A percentile compares a stretch with the other conserved stretches of the same genome.
Conservation (phyloP, 1,140 invertebrate species). For the Calosoma granatense region DNA sequence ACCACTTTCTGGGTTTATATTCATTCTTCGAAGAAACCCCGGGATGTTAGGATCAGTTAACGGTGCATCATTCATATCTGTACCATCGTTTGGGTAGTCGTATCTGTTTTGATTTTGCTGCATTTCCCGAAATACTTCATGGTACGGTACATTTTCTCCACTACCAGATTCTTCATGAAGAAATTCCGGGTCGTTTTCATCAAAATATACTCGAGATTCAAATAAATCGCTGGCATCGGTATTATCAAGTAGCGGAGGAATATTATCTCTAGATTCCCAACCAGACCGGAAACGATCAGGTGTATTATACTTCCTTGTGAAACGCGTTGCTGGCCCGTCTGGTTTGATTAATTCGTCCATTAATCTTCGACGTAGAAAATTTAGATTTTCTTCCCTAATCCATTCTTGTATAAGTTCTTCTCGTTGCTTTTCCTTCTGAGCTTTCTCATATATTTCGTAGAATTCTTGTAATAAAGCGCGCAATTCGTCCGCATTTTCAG, state of each 20-base stretch:
- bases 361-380: constrained; percentile 14
- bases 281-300: constrained; percentile 38
- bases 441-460: constrained; percentile 17
- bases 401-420: constrained; percentile 21
- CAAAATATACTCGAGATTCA: constrained; percentile 42
- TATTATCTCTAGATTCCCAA: constrained; percentile 35
- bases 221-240: constrained; percentile 33
- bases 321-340: constrained; percentile 22
- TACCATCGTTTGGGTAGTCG: neutral
- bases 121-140: constrained; percentile 20
- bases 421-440: constrained; percentile 10
- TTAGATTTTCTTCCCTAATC: constrained; percentile 18
- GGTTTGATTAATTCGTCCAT: neutral
- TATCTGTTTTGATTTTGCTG: constrained; percentile 10
- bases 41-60: neutral
- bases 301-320: constrained; percentile 38
- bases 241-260: constrained; percentile 21
- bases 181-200: constrained; percentile 26
- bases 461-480: constrained; percentile 18
- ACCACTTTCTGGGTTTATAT: neutral
- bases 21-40: neutral
- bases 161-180: constrained; percentile 31
- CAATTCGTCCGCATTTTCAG: constrained; percentile 24
- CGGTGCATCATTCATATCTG: constrained; percentile 10
- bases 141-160: constrained; percentile 24